A percentile compares a stretch with the other conserved stretches of the same genome.
Conservation (phyloP, 2,113 vertebrate species). For the Dissostichus mawsoni region DNA sequence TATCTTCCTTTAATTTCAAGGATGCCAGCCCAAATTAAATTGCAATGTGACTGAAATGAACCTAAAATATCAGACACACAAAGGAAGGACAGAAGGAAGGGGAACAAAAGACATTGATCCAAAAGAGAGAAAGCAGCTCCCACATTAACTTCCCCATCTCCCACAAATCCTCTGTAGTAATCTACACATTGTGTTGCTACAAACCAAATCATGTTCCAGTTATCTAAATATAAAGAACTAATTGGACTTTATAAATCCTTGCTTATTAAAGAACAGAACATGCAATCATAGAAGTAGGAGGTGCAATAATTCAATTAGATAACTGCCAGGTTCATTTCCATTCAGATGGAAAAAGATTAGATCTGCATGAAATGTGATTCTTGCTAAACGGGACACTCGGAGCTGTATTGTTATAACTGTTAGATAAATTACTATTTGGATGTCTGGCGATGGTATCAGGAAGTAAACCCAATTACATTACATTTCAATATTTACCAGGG, state of each 20-base stretch:
- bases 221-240: neutral
- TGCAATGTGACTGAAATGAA: constrained; percentile 61
- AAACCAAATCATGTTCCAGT: neutral
- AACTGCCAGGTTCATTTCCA: constrained; percentile 12
- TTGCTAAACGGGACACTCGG: neutral
- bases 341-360: constrained; percentile 6
- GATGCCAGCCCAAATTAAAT: constrained; percentile 77
- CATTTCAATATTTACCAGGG: constrained; percentile 42
- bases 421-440: constrained; percentile 12
- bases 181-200: neutral
- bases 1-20: constrained; percentile 78
- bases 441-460: constrained; percentile 2
- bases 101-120: constrained; percentile 4
- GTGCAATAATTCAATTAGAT: constrained; percentile 6
- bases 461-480: constrained; percentile 26
- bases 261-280: neutral
- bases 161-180: neutral
- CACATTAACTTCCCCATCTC: constrained; percentile 8
- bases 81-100: constrained; percentile 14
- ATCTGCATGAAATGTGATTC: neutral
- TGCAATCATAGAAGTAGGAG: neutral
- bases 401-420: constrained; percentile 6
- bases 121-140: constrained; percentile 2
- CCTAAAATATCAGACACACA: constrained; percentile 64
- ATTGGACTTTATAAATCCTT: neutral